Evolutionary conservation across 2,113 vertebrate genomes (phyloP).

Genomic region (Prolemur simus): DNA sequence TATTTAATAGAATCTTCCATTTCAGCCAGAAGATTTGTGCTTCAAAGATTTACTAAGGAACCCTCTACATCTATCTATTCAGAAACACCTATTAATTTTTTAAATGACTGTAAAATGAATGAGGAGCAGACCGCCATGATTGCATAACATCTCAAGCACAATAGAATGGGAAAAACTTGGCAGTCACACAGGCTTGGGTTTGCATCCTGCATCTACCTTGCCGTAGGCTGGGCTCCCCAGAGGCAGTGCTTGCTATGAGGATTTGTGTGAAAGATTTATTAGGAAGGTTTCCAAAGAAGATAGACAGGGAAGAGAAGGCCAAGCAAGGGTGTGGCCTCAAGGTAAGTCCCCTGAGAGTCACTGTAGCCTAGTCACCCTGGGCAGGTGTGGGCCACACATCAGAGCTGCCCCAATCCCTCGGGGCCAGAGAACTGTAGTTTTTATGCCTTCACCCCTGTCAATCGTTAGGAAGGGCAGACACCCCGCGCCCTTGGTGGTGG

Average conservation of each 20-base stretch:
- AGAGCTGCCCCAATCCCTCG: not conserved
- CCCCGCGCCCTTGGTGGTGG: not conserved
- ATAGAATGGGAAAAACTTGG: not conserved
- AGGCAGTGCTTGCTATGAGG: not conserved
- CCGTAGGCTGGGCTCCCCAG: not conserved
- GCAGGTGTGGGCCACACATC: not conserved
- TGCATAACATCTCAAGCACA: not conserved
- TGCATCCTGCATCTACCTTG: not conserved
- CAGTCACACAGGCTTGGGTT: not conserved
- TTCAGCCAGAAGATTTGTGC: no score
- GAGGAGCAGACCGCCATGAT: not conserved
- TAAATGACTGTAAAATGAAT: not conserved
- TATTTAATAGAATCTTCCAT: no score
- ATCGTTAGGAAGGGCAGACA: not conserved
- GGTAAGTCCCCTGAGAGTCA: not conserved
- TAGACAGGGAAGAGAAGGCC: not conserved
- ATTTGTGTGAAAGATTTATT: not conserved
- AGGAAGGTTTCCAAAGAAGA: not conserved
- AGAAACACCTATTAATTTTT: not conserved
- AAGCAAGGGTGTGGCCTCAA: no score
- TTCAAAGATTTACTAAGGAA: no score
- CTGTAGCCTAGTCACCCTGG: not conserved
- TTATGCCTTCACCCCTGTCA: not conserved
- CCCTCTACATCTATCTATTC: no score
- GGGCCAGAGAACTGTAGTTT: not conserved